Base-by-base conservation (phyloP, 2,113 vertebrate genomes). In the Hippopotamus amphibius region DNA sequence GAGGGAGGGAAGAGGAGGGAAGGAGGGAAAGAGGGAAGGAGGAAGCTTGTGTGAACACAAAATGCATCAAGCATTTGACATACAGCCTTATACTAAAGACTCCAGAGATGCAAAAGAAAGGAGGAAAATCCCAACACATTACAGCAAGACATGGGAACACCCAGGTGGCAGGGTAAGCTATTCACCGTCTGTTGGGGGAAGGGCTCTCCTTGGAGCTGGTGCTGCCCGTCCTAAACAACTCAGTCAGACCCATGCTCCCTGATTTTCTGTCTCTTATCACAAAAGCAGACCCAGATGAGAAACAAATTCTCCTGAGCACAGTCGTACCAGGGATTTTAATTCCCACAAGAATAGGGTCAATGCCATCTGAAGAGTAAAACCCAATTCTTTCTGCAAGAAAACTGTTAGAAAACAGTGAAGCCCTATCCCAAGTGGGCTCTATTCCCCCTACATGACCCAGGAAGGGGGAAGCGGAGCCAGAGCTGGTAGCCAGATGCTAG, bases 1-100 rank as follows among this genome's bases (percentile, higher is more conserved):
- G 0, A 13, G 4, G 3, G 7, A 3, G 11, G 4, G 26, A 0
- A 13, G 4, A 2, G 2, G 6, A 1, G 10, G 21, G 6, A 1
- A 1, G 17, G 22, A 0, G 1, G 1, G 5, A 4, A 14, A 15
- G 15, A 4, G 0, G 2, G 6, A 3, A 3, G 26, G 5, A 1
- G 0, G 24, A 6, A 0, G 0, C 2, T 37, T 13, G 2, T 37
- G 50, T 2, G 9, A 5, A 12, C 0, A 48, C 48, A 11, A 7
- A 0, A 6, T 0, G 5, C 33, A 5, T 1, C 50, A 6, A 12
- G 7, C 24, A 2, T 22, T 2, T 37, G 74, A 2, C 4, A 15
- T 0, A 22, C 0, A 26, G 53, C 37, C n/a, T 82, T 12, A 55
- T 19, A 28, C 26, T 48, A 28, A 59, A 15, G 19, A 57, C 10